Evolutionary conservation across 2,113 vertebrate species (phyloP).

Genomic region (Gracilinanus agilis): DNA sequence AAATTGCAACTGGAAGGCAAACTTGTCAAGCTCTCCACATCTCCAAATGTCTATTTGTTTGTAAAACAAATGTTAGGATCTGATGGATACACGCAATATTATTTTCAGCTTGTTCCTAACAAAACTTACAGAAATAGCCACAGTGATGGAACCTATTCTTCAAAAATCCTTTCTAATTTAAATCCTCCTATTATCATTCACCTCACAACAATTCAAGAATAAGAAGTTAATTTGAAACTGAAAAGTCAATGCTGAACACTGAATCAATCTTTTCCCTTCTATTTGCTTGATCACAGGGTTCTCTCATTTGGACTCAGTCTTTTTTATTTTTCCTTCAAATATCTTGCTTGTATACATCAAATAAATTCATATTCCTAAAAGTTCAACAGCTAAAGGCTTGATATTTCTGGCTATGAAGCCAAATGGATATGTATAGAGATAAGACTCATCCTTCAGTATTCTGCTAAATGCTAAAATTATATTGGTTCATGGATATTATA

Average conservation of each 20-base stretch:
- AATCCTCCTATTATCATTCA: not conserved
- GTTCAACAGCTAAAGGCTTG: not conserved
- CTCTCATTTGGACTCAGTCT: not conserved
- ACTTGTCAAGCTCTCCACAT: constrained; percentile 49
- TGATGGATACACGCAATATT: not conserved
- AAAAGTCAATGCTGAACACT: not conserved
- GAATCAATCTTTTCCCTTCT: not conserved
- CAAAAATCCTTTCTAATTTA: not conserved
- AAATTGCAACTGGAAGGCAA: constrained; percentile 57
- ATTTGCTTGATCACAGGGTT: not conserved
- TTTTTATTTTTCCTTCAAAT: constrained; percentile 10
- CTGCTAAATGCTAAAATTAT: not conserved
- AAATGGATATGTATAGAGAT: constrained; percentile 8
- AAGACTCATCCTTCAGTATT: not conserved
- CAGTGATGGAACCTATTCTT: not conserved
- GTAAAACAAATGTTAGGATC: constrained; percentile 56
- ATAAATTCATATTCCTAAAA: constrained; percentile 1
- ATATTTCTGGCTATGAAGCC: constrained; percentile 20
- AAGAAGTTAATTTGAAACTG: not conserved
- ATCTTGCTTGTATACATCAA: not conserved
- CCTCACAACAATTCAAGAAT: not conserved
- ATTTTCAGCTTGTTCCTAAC: constrained; percentile 31
- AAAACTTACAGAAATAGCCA: not conserved
- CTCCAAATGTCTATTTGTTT: constrained; percentile 62
- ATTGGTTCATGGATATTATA: constrained; percentile 38